A percentile compares a stretch with the other conserved stretches of the same genome.
phyloP scores from a whole-genome alignment of 2,888 invertebrate genomes.

The Smittia aterrima region DNA sequence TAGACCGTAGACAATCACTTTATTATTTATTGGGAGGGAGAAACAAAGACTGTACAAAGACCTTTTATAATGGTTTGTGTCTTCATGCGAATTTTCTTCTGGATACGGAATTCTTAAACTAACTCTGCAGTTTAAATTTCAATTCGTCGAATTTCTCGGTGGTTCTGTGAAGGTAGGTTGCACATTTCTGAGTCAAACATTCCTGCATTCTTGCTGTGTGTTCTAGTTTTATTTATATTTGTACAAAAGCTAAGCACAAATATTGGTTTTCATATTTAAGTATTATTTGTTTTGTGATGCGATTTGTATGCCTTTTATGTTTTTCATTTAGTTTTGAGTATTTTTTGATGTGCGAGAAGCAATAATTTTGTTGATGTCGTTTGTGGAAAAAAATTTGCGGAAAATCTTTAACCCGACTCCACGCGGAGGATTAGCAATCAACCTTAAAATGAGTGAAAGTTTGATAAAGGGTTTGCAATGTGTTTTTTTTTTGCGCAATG shows the following conservation, averaged over 20 bases:
- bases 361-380: conserved; percentile 59
- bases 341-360: conserved; percentile 56
- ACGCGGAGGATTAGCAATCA: neutral
- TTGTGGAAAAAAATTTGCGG: conserved; percentile 43
- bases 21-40: conserved; percentile 2
- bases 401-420: neutral
- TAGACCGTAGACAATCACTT: conserved; percentile 10
- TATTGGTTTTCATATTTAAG: conserved; percentile 42
- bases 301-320: conserved; percentile 55
- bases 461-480: neutral
- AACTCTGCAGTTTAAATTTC: no score
- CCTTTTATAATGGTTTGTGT: conserved; percentile 21
- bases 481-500: neutral
- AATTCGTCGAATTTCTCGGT: no score
- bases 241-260: neutral
- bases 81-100: neutral
- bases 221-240: neutral
- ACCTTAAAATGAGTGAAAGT: neutral
- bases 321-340: conserved; percentile 54
- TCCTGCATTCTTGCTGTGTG: neutral
- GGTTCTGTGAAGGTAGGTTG: neutral
- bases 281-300: conserved; percentile 52
- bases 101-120: no score
- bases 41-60: neutral
- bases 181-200: neutral